These are phyloP conservation scores for Chrysemys picta DNA, from an alignment of 2,113 vertebrate genomes.

Conservation along the genomic window DNA sequence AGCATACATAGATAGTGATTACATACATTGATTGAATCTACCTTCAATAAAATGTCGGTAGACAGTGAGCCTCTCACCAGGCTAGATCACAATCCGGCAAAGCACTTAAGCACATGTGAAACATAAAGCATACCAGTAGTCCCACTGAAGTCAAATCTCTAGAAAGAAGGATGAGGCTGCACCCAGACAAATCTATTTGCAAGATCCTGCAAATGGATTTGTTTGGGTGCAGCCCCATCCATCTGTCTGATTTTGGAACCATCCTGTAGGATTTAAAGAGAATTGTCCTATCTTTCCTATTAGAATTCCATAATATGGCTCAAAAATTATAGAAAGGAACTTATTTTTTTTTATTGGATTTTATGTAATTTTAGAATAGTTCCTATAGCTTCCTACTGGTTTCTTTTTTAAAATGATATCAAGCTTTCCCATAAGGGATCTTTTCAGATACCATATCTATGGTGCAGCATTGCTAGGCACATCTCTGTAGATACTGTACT, in stretches of 20 bases:
- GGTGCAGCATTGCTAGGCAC: not conserved
- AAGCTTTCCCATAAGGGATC: not conserved
- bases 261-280: not conserved
- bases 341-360: not conserved
- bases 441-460: not conserved
- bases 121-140: not conserved
- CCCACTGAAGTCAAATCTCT: not conserved
- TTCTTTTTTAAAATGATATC: not conserved
- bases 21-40: not conserved
- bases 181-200: too few species aligned
- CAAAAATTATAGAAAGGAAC: not conserved
- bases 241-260: not conserved
- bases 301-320: not conserved
- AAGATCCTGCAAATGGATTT: not conserved
- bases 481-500: not conserved
- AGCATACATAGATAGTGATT: not conserved
- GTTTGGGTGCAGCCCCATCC: not conserved
- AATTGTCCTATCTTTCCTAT: rapidly evolving
- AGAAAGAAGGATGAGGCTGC: not conserved
- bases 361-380: not conserved
- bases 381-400: rapidly evolving
- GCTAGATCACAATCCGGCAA: not conserved
- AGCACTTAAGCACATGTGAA: not conserved
- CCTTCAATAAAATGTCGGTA: not conserved
- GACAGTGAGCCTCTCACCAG: not conserved